Conservation (phyloP, 1,140 invertebrate genomes). For the Cotesia vestalis region DNA sequence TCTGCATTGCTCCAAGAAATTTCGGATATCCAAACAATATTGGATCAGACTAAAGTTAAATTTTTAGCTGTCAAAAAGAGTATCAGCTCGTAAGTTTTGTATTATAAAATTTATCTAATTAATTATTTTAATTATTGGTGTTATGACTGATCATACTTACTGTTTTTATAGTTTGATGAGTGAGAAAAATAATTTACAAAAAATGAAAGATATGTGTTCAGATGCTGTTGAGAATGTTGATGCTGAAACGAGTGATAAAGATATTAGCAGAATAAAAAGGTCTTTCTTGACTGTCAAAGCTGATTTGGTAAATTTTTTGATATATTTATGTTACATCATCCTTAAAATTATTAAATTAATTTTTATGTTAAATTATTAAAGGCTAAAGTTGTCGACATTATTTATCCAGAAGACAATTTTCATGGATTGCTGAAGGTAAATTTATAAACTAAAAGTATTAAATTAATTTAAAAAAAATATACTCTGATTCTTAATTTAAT, state of each 20-base stretch:
- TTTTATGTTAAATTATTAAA: slow-evolving; percentile 34
- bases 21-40: slow-evolving; percentile 18
- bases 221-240: slow-evolving; percentile 33
- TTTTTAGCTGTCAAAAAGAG: slow-evolving; percentile 39
- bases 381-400: slow-evolving; percentile 39
- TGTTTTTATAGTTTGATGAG: slow-evolving; percentile 47
- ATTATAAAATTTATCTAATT: background rate
- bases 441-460: background rate
- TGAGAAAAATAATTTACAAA: slow-evolving; percentile 45
- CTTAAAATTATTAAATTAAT: background rate
- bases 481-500: background rate
- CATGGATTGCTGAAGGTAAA: slow-evolving; percentile 42
- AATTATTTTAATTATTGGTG: slow-evolving; percentile 8
- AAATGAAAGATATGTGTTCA: slow-evolving; percentile 50
- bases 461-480: slow-evolving; percentile 19
- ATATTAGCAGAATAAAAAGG: slow-evolving; percentile 35
- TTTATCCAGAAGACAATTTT: slow-evolving; percentile 44
- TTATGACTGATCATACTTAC: slow-evolving; percentile 12
- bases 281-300: slow-evolving; percentile 47
- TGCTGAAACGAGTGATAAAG: slow-evolving; percentile 40
- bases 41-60: slow-evolving; percentile 30
- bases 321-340: background rate
- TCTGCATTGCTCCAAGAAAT: slow-evolving; percentile 45
- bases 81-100: slow-evolving; percentile 46
- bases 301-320: slow-evolving; percentile 50